Conservation (phyloP, 1,140 invertebrate species). For the Metopolophium dirhodum region DNA sequence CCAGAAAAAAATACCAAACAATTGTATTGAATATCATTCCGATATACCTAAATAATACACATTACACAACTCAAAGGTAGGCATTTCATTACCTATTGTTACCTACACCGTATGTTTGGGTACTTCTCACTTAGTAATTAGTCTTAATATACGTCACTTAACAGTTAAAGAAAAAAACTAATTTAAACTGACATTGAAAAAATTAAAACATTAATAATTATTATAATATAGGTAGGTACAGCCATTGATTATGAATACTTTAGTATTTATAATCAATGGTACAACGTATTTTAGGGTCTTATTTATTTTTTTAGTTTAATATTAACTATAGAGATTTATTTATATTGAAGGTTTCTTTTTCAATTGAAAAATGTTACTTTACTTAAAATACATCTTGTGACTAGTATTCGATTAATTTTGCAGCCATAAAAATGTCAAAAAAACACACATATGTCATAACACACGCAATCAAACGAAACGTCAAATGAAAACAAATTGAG, state of each 20-base stretch:
- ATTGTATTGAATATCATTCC: neutral
- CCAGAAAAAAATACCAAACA: neutral
- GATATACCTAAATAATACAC: neutral
- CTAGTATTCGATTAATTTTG: neutral
- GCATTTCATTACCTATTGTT: neutral
- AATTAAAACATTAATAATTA: neutral
- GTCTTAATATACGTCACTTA: neutral
- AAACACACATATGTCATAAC: constrained; percentile 5
- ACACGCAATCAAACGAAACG: neutral
- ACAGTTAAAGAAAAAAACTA: too few species aligned
- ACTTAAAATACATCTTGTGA: neutral
- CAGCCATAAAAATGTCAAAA: neutral
- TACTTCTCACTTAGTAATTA: neutral
- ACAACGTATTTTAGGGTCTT: neutral
- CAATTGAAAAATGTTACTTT: neutral
- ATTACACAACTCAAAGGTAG: neutral
- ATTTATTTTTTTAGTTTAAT: neutral
- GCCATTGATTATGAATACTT: too few species aligned
- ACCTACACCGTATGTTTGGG: neutral
- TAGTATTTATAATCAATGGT: neutral
- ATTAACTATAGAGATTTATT: neutral
- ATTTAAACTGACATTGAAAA: neutral
- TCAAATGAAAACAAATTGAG: constrained; percentile 5
- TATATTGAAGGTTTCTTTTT: neutral
- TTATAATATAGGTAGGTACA: too few species aligned